phyloP scores from a whole-genome alignment of 2,113 vertebrate genomes.

The Mesocricetus auratus region DNA sequence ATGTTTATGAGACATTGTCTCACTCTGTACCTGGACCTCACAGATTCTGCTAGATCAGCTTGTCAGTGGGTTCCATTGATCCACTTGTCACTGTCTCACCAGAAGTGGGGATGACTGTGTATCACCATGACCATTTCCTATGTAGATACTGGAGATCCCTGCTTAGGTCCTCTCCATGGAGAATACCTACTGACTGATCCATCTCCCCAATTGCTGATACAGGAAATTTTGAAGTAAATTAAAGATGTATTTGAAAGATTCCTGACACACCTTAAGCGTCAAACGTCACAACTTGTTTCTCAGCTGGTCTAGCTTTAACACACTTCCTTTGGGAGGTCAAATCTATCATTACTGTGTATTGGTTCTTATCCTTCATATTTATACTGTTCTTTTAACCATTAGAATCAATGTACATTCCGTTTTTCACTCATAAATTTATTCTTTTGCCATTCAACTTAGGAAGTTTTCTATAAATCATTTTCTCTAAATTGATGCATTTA shows the following conservation, averaged over 20 bases:
- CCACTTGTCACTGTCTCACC: background rate
- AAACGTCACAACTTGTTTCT: conserved; percentile 6
- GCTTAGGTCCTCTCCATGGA: background rate
- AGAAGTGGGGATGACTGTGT: background rate
- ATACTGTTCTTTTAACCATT: background rate
- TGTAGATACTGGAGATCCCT: background rate
- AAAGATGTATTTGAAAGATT: background rate
- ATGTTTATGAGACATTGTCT: background rate
- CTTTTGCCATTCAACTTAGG: background rate
- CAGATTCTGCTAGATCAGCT: no score
- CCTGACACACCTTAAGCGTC: background rate
- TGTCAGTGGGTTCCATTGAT: background rate
- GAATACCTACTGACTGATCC: background rate
- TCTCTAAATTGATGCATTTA: background rate
- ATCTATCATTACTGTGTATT: background rate
- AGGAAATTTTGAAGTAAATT: background rate
- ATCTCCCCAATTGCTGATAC: background rate
- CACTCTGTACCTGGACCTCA: no score
- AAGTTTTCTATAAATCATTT: background rate
- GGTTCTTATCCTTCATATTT: background rate
- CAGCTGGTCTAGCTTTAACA: background rate
- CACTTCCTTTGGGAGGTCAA: background rate
- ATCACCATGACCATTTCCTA: background rate
- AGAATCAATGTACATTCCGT: background rate
- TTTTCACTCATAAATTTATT: background rate